Conservation (phyloP, 1,140 invertebrate species). For the Calephelis virginiensis region DNA sequence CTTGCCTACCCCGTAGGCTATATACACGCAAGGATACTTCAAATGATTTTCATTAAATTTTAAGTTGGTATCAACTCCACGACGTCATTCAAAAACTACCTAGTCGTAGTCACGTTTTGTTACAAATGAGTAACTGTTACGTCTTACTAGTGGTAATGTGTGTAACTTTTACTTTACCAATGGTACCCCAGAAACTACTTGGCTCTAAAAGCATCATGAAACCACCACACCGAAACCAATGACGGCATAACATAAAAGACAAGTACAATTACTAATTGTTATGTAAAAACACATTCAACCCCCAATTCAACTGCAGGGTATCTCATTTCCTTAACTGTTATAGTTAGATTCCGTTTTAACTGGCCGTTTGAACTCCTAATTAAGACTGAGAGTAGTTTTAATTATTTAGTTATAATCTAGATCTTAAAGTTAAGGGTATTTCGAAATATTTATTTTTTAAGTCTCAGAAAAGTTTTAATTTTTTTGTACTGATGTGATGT, state of each 20-base stretch:
- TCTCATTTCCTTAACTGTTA: conserved; percentile 16
- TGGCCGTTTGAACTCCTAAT: conserved; percentile 8
- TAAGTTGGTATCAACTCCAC: no score
- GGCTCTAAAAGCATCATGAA: conserved; percentile 3
- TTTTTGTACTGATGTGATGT: no score
- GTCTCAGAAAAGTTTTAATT: no score
- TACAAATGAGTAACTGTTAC: no score
- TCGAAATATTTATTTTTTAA: not conserved
- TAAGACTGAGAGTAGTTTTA: not conserved
- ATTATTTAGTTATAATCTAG: not conserved
- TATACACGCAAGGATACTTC: no score
- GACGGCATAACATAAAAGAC: conserved; percentile 8
- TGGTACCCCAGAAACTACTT: not conserved
- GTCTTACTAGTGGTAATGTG: no score
- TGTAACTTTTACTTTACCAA: not conserved
- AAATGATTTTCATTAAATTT: no score
- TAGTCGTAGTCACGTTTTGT: no score
- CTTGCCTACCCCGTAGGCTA: no score
- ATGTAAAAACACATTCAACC: conserved; percentile 14
- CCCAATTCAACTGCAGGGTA: conserved; percentile 5
- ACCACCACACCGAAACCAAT: not conserved
- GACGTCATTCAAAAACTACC: no score
- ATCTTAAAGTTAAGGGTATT: not conserved
- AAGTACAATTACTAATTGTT: conserved; percentile 16
- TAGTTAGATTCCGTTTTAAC: not conserved